These are phyloP conservation scores for Acanthosepion lycidas DNA, from an alignment of 2,888 invertebrate genomes.

Conservation along the genomic window DNA sequence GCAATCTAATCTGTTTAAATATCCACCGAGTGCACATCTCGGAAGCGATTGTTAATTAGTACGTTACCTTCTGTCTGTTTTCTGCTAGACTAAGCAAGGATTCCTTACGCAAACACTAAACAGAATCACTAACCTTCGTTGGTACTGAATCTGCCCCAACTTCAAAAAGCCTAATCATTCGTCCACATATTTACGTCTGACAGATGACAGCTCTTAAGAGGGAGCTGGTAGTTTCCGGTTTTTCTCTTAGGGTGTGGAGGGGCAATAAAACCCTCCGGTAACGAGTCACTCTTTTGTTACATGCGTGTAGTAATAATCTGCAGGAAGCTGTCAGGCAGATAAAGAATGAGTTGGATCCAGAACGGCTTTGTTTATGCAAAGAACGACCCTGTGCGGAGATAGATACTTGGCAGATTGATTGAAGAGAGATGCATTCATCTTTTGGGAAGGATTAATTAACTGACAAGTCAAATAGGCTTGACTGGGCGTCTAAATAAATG, in stretches of 20 bases:
- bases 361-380: not conserved
- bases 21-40: too few relatives aligned
- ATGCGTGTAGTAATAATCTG: not conserved
- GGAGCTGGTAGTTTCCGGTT: not conserved
- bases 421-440: not conserved
- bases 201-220: not conserved
- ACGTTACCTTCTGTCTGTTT: too few relatives aligned
- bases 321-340: not conserved
- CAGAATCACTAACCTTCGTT: too few relatives aligned
- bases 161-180: not conserved
- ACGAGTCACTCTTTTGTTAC: not conserved
- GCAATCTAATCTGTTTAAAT: too few relatives aligned
- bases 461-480: not conserved
- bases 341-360: not conserved
- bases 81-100: too few relatives aligned
- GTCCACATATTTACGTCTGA: not conserved
- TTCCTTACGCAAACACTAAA: too few relatives aligned
- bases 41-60: too few relatives aligned
- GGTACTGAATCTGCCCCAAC: not conserved
- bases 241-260: not conserved
- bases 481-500: not conserved
- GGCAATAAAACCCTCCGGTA: not conserved
- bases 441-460: not conserved
- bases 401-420: constrained; percentile 18
- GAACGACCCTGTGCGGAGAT: not conserved